These are phyloP conservation scores for Melipona beecheii DNA, from an alignment of 2,888 invertebrate species.

Conservation along the genomic window DNA sequence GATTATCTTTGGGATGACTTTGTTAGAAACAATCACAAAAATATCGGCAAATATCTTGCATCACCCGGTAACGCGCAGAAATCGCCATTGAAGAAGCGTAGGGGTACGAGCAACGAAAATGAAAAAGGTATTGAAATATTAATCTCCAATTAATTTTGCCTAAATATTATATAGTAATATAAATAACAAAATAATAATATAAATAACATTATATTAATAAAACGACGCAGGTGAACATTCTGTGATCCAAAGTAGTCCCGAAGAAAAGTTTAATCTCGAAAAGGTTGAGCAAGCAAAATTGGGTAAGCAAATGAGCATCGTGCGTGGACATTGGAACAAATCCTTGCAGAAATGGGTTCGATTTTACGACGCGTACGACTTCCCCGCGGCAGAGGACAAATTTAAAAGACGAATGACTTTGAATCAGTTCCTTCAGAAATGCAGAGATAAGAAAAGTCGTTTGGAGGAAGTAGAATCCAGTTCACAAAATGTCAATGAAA, in stretches of 20 bases:
- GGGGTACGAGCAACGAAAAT: not conserved
- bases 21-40: constrained; percentile 7
- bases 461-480: not conserved
- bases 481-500: not conserved
- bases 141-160: not conserved
- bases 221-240: not conserved
- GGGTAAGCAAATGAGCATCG: not conserved
- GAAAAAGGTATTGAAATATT: constrained; percentile 6
- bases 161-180: not conserved
- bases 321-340: not conserved
- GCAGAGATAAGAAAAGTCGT: not conserved
- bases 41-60: constrained; percentile 3
- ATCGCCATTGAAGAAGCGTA: not conserved
- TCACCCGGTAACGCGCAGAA: too few species aligned
- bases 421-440: constrained; percentile 11
- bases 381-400: not conserved
- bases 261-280: not conserved
- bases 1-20: constrained; percentile 38
- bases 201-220: not conserved
- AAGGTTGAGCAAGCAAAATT: not conserved
- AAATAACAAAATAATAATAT: not conserved
- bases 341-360: not conserved
- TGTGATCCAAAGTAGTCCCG: not conserved
- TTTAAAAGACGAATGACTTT: not conserved
- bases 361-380: not conserved